Percentiles rank a stretch among this genome's conserved stretches.
Conservation (phyloP, 2,888 invertebrate species). For the Himalopsyche tibetana region DNA sequence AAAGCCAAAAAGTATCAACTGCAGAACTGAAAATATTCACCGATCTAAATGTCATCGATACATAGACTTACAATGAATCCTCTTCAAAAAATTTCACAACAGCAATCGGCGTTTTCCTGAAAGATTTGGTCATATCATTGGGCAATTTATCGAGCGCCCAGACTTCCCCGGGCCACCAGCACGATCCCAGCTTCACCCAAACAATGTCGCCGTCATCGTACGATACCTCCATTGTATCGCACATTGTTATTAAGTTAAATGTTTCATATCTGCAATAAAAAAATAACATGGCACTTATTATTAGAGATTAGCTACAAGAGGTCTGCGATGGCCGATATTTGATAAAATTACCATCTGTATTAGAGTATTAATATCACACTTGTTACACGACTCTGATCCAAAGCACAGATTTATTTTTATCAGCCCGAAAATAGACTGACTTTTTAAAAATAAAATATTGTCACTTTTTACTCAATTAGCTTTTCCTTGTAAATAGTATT, state of each 20-base stretch:
- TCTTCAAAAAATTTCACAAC: constrained; percentile 92
- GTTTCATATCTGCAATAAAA: constrained; percentile 61
- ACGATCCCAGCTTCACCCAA: constrained; percentile 88
- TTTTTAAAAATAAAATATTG: too few relatives aligned
- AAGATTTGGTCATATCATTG: constrained; percentile 80
- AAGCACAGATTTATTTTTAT: too few relatives aligned
- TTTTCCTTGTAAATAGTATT: too few relatives aligned
- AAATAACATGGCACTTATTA: neutral
- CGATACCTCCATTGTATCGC: constrained; percentile 82
- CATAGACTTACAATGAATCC: constrained; percentile 80
- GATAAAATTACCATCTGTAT: too few relatives aligned
- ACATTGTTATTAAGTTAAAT: constrained; percentile 74
- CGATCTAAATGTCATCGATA: neutral
- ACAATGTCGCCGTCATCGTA: constrained; percentile 88
- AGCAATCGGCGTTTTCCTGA: constrained; percentile 85
- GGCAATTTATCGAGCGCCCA: constrained; percentile 78
- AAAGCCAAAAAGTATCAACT: too few relatives aligned
- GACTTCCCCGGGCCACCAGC: constrained; percentile 93
- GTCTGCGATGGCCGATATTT: too few relatives aligned
- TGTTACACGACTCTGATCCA: too few relatives aligned
- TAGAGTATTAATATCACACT: too few relatives aligned
- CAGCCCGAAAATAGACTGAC: too few relatives aligned
- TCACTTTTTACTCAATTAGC: too few relatives aligned
- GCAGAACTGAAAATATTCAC: too few relatives aligned
- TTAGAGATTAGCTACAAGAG: too few relatives aligned